Conservation (phyloP, 2,113 vertebrate species). For the Gallinago jamesoni region DNA sequence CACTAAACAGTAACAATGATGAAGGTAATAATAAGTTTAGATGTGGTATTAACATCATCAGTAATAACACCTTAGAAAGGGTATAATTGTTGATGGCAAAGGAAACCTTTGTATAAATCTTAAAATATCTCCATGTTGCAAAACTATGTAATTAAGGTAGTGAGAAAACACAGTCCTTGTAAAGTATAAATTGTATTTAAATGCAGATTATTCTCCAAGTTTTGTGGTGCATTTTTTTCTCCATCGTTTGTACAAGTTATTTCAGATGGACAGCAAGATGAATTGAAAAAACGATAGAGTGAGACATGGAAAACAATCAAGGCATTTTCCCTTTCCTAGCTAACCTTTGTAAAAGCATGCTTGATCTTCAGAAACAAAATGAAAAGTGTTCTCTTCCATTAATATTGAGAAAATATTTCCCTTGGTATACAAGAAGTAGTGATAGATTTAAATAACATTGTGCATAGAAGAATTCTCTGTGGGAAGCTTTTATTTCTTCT, state of each 20-base stretch:
- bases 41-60: background rate
- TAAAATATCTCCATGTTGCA: background rate
- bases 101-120: background rate
- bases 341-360: slow-evolving; percentile 33
- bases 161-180: background rate
- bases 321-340: background rate
- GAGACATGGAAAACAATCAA: slow-evolving; percentile 32
- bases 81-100: background rate
- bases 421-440: background rate
- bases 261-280: slow-evolving; percentile 1
- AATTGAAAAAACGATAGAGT: background rate
- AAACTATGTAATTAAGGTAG: background rate
- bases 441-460: slow-evolving; percentile 7
- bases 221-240: background rate
- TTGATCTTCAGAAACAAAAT: slow-evolving; percentile 49
- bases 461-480: background rate
- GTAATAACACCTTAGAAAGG: background rate
- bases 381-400: slow-evolving; percentile 25
- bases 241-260: background rate
- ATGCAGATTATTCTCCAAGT: slow-evolving; percentile 8
- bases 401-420: slow-evolving; percentile 25
- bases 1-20: background rate
- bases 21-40: background rate
- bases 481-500: slow-evolving; percentile 23
- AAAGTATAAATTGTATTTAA: slow-evolving; percentile 11